Evolutionary conservation across 2,888 invertebrate species (phyloP), one percentile per base, ranked within the genome.

Genomic region (Heliconius aoede): DNA sequence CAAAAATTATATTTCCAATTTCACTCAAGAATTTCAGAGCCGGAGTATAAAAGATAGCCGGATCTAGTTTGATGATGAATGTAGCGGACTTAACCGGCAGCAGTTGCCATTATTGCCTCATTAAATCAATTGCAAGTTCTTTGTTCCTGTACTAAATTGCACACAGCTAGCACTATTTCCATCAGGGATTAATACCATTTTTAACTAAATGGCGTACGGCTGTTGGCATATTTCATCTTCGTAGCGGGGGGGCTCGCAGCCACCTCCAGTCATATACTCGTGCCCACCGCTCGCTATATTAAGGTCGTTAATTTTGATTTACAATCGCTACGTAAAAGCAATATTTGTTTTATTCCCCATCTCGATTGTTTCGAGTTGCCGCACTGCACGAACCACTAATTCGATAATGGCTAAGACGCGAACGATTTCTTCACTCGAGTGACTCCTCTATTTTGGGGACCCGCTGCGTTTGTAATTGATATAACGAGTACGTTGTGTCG

Each of bases 251-350:
- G 90, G 92, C 93, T 94, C 91, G 92, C 89, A 88, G 87, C 91
- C 87, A 87, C 89, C 91, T 87, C 89, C 87, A n/a, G n/a, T n/a
- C n/a, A n/a, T 36, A 36, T 36, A 36, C 36, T 36, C 11, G n/a
- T n/a, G n/a, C n/a, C n/a, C n/a, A 8, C 36, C 85, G 87, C 88
- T 85, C 86, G 93, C 93, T 91, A 93, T 94, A 93, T 94, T 94
- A 94, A 94, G 89, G 94, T 92, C 91, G 94, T 94, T 94, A 94
- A 94, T 94, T 94, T 94, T 94, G 94, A 94, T 94, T 94, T 94
- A 94, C 93, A 94, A 93, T 94, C 91, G 87, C 88, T 86, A 89
- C 90, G 92, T 91, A 92, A 91, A 92, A 93, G 93, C 93, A 94
- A 94, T 94, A 94, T 94, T 94, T 94, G 93, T 94, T 94, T 93